phyloP scores from a whole-genome alignment of 1,140 invertebrate genomes.

The Globodera rostochiensis region DNA sequence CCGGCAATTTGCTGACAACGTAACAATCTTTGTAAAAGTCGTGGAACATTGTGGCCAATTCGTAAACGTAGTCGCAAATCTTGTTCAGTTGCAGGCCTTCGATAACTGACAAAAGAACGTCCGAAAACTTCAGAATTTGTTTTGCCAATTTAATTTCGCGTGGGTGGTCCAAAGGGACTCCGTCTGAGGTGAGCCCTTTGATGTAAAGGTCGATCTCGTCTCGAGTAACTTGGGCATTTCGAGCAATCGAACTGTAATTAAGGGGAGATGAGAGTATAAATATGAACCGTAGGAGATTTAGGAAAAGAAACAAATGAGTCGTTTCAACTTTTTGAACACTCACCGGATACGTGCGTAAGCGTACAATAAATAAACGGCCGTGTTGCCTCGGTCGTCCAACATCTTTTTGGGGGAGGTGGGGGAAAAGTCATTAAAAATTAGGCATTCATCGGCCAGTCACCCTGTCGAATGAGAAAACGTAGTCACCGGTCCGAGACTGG shows the following conservation, averaged over 20 bases:
- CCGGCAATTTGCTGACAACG: conserved; percentile 85
- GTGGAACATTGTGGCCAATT: conserved; percentile 84
- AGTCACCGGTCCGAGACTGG: conserved; percentile 89
- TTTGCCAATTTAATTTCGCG: conserved; percentile 94
- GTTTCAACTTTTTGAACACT: background rate
- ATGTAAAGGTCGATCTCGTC: conserved; percentile 47
- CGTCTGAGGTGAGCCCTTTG: background rate
- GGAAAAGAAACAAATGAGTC: background rate
- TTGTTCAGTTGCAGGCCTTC: conserved; percentile 78
- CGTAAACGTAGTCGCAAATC: conserved; percentile 93
- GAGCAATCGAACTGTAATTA: conserved; percentile 72
- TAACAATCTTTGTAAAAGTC: conserved; percentile 99
- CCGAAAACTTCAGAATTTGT: conserved; percentile 71
- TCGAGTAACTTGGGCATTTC: conserved; percentile 74
- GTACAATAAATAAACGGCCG: conserved; percentile 95
- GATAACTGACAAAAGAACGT: conserved; percentile 80
- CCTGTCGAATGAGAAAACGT: conserved; percentile 97
- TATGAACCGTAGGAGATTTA: background rate
- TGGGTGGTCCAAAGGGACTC: conserved; percentile 77
- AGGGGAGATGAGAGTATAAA: background rate
- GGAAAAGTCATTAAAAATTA: background rate
- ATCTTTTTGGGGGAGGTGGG: conserved; percentile 72
- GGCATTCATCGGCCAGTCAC: conserved; percentile 62
- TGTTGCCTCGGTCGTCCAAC: conserved; percentile 98
- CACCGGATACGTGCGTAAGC: conserved; percentile 90